Percentiles rank a stretch among this genome's conserved stretches.
These are phyloP conservation scores for Caenorhabditis brenneri DNA, from an alignment of 1,140 invertebrate genomes.

Conservation along the genomic window DNA sequence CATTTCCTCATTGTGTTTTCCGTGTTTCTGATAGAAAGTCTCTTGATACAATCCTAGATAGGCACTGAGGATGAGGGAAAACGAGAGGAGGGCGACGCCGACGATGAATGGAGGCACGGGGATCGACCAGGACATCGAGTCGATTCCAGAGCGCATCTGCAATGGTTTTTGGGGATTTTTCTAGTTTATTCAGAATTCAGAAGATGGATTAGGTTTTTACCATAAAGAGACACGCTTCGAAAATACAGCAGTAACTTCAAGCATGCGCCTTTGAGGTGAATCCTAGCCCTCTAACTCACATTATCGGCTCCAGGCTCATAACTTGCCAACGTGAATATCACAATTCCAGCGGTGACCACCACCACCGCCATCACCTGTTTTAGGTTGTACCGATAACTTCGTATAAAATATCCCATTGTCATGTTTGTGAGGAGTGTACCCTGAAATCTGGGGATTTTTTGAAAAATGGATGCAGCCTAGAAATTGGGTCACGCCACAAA, in stretches of 20 bases:
- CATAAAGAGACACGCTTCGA: no score
- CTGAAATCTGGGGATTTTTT: slow-evolving; percentile 72
- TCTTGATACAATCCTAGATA: slow-evolving; percentile 96
- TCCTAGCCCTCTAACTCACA: no score
- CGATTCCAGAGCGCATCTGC: slow-evolving; percentile 18
- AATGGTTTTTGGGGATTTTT: no score
- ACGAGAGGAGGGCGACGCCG: slow-evolving; percentile 81
- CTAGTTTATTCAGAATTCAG: no score
- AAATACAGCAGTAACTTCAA: no score
- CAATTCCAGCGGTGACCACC: slow-evolving; percentile 88
- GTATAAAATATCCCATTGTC: slow-evolving; percentile 89
- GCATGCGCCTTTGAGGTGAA: no score
- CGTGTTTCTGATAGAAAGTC: slow-evolving; percentile 81
- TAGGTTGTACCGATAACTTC: slow-evolving; percentile 82
- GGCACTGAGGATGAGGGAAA: slow-evolving; percentile 87
- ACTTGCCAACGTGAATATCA: slow-evolving; percentile 81
- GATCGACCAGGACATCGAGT: neutral
- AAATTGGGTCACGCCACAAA: no score
- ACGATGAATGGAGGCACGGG: slow-evolving; percentile 31
- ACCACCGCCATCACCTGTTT: slow-evolving; percentile 87
- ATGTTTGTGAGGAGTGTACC: slow-evolving; percentile 96
- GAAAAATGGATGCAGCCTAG: no score
- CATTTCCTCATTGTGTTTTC: slow-evolving; percentile 90
- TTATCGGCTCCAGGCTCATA: slow-evolving; percentile 74
- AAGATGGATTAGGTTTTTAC: no score